These are phyloP conservation scores for Epistrophe grossulariae DNA, from an alignment of 2,888 invertebrate species.

Conservation along the genomic window DNA sequence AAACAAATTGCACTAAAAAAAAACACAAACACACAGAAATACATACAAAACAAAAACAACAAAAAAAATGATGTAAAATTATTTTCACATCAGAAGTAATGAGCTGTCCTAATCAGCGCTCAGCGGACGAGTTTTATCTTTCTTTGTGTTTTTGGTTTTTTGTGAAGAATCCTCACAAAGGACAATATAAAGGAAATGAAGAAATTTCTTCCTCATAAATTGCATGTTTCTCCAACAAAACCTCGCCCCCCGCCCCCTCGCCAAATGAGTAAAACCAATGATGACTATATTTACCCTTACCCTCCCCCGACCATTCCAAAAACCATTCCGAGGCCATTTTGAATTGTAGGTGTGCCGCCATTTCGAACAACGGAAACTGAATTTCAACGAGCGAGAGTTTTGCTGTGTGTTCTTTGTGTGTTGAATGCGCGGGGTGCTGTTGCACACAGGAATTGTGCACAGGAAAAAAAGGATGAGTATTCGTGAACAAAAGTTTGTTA, in stretches of 20 bases:
- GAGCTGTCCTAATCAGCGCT: constrained; percentile 73
- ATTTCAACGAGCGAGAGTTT: constrained; percentile 50
- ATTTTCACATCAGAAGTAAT: constrained; percentile 70
- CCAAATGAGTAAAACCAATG: constrained; percentile 36
- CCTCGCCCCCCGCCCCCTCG: neutral
- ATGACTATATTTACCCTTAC: constrained; percentile 34
- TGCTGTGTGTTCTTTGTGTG: constrained; percentile 37
- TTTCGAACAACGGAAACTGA: constrained; percentile 56
- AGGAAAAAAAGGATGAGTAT: constrained; percentile 45
- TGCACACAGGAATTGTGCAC: constrained; percentile 16
- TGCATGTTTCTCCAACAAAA: constrained; percentile 37
- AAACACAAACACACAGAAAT: constrained; percentile 16
- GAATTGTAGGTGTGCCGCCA: constrained; percentile 59
- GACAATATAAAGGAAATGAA: constrained; percentile 56
- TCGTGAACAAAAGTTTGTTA: constrained; percentile 68
- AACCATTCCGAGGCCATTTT: constrained; percentile 19
- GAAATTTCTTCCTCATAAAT: constrained; percentile 57
- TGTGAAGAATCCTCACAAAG: constrained; percentile 35
- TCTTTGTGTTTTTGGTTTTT: constrained; percentile 32
- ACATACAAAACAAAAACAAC: neutral
- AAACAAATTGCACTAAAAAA: constrained; percentile 60
- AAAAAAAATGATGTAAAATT: constrained; percentile 38
- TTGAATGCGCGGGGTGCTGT: neutral
- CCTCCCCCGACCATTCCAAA: neutral
- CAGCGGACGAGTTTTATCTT: constrained; percentile 15